Evolutionary conservation across 2,797 vertebrate genomes (phyloP), one percentile per base, ranked within the genome.

Genomic region (Aselliscus stoliczkanus): DNA sequence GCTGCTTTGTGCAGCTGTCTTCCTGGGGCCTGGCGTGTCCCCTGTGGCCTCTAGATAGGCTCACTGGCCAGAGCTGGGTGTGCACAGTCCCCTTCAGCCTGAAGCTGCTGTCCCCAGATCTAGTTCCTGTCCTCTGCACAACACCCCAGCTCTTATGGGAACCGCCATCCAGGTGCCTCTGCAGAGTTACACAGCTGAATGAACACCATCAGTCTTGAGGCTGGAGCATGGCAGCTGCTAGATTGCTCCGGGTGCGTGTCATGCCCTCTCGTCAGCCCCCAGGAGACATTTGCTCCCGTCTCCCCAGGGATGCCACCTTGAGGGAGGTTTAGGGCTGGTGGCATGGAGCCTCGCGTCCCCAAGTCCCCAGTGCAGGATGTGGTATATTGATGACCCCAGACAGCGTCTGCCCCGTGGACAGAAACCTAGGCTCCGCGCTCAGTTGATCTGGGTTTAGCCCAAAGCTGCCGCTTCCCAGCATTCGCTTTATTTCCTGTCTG

Each of bases 241-340:
- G 86, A 56, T 90, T 75, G 37, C 4, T 85, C 95, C 92, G 97
- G 95, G 76, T 27, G 92, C 50, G 4, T 39, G 65, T 37, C 79
- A 58, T 0, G 0, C 13, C 39, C 31, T 34, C 73, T 17, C 12
- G 7, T 56, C 88, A 31, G 84, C 52, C 60, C n/a, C 65, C 29
- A 14, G 64, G 31, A 56, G 58, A 18, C 47, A 8, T 54, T 10
- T 58, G 31, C 21, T 81, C 95, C 65, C 52, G n/a, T 81, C 31
- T 64, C 31, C 42, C 39, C 4, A 5, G 81, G 47, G 73, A 86
- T 39, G 62, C 44, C 92, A 34, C 65, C 62, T 70, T 1, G 58
- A 31, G 37, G 89, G 69, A 27, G 23, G 34, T 60, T 96, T 31
- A 94, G 90, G 25, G 7, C 86, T 27, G 21, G 62, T 34, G 23